Percentiles rank a stretch among this genome's conserved stretches.
These are phyloP conservation scores for Uropsilus gracilis DNA, from an alignment of 2,113 vertebrate genomes.

Conservation along the genomic window DNA sequence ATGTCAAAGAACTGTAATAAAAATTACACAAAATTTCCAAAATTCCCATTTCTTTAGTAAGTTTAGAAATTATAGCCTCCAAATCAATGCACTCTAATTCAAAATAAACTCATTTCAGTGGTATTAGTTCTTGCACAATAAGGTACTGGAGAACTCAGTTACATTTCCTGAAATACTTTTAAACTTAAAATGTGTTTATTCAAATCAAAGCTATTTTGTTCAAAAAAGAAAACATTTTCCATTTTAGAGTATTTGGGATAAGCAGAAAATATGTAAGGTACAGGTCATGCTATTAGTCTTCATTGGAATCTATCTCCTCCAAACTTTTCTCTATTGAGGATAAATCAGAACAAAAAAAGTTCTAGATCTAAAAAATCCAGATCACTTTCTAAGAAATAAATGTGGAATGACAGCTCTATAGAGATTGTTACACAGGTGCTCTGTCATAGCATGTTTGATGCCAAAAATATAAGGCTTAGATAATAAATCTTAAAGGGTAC, in stretches of 20 bases:
- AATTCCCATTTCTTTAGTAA: neutral
- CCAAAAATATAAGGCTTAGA: neutral
- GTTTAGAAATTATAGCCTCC: neutral
- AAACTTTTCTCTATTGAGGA: neutral
- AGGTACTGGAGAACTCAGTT: no score
- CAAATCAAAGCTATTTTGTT: no score
- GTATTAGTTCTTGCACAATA: no score
- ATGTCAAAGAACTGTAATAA: neutral
- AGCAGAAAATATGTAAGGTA: neutral
- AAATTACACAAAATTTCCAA: neutral
- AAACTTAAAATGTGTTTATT: no score
- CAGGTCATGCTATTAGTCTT: neutral
- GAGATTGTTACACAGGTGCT: neutral
- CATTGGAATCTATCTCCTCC: rapidly evolving
- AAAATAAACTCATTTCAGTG: no score
- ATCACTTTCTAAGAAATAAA: neutral
- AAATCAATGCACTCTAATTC: no score
- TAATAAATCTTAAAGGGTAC: neutral
- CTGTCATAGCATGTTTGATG: neutral
- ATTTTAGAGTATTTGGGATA: neutral
- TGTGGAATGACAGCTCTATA: neutral
- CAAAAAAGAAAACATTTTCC: no score
- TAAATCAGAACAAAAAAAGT: no score
- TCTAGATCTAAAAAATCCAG: no score
- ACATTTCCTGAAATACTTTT: no score